Percentiles rank a stretch among this genome's conserved stretches.
phyloP scores from a whole-genome alignment of 2,888 invertebrate species.

The Stenolophus ochropezus region DNA sequence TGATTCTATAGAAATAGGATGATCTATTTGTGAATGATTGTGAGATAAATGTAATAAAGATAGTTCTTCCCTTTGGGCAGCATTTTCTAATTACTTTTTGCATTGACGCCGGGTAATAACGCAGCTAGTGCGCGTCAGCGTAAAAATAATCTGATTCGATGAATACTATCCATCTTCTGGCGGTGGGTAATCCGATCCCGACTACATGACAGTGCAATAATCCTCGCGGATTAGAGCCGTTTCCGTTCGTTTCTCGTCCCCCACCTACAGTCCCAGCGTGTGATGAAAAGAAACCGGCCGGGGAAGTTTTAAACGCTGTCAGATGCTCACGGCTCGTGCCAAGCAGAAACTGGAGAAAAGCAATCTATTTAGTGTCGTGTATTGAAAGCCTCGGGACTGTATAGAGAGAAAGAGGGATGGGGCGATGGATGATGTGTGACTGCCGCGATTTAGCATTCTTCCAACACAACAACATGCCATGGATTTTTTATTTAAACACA shows the following conservation, averaged over 20 bases:
- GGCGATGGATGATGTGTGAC: neutral
- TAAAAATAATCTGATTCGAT: conserved; percentile 54
- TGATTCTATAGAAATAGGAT: neutral
- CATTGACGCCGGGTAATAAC: conserved; percentile 46
- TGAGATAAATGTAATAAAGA: neutral
- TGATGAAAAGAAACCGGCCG: conserved; percentile 40
- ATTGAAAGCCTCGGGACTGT: neutral
- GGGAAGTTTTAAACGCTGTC: conserved; percentile 39
- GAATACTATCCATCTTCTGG: conserved; percentile 54
- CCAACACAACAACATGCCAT: neutral
- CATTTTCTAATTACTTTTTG: conserved; percentile 57
- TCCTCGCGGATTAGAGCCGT: conserved; percentile 49
- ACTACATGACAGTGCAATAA: conserved; percentile 54
- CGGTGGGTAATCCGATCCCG: conserved; percentile 48
- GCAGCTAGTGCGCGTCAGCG: conserved; percentile 43
- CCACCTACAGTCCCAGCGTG: conserved; percentile 32
- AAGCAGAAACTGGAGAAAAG: conserved; percentile 39
- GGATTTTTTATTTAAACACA: too few species aligned
- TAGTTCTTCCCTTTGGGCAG: neutral
- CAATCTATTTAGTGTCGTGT: conserved; percentile 53
- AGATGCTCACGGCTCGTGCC: conserved; percentile 22
- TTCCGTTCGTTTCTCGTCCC: neutral
- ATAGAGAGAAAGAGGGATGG: neutral
- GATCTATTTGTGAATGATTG: too few species aligned
- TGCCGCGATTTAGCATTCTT: neutral